Evolutionary conservation across 2,113 vertebrate genomes (phyloP).

Genomic region (Phrynosoma blainvillii): DNA sequence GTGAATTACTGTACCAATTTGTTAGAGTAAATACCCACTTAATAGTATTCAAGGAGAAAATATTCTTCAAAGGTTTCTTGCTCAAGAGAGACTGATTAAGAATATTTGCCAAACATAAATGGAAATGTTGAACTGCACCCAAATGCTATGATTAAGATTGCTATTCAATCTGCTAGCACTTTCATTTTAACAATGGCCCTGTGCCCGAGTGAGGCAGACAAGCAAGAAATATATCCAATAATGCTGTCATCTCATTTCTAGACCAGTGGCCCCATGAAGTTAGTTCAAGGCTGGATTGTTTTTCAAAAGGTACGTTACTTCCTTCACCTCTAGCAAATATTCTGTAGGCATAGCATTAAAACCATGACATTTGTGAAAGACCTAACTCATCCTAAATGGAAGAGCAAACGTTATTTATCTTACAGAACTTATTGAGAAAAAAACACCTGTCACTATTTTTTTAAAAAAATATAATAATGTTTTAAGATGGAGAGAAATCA

Average conservation of each 20-base stretch:
- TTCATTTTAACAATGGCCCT: conserved; percentile 49
- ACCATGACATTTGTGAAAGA: conserved; percentile 59
- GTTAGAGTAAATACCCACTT: background rate
- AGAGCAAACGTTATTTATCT: conserved; percentile 51
- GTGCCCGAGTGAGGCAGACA: conserved; percentile 46
- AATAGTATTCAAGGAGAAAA: conserved; percentile 28
- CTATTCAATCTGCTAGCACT: conserved; percentile 10
- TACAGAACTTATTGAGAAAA: conserved; percentile 35
- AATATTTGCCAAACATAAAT: conserved; percentile 61
- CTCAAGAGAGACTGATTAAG: conserved; percentile 31
- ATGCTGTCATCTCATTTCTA: conserved; percentile 43
- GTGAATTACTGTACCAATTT: background rate
- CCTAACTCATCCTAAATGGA: conserved; percentile 71
- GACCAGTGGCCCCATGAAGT: conserved; percentile 58
- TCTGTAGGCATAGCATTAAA: conserved; percentile 67
- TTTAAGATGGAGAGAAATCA: conserved; percentile 2
- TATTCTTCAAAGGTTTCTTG: conserved; percentile 46
- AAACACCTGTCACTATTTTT: conserved; percentile 55
- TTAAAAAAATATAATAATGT: conserved; percentile 21
- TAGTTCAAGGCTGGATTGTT: conserved; percentile 62
- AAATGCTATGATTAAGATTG: conserved; percentile 34
- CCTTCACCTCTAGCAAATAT: conserved; percentile 28
- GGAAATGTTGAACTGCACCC: conserved; percentile 53
- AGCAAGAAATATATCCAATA: conserved; percentile 45
- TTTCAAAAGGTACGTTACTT: conserved; percentile 50